A percentile compares a stretch with the other conserved stretches of the same genome.
Evolutionary conservation across 23 tunicate genomes (phyloP).

Genomic region (Trididemnum clinides): DNA sequence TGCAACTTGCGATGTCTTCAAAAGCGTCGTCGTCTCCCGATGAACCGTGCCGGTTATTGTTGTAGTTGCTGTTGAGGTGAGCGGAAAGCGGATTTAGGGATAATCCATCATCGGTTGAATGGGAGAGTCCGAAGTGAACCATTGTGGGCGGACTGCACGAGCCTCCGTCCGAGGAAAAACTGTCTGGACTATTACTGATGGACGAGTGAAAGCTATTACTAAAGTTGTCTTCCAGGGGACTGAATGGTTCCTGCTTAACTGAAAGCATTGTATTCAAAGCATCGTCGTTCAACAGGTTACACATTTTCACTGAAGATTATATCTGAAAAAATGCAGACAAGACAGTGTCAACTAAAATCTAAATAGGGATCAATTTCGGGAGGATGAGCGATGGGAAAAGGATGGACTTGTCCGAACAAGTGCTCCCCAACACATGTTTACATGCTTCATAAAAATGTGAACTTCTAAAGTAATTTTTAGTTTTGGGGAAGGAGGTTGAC

Average conservation of each 20-base stretch:
- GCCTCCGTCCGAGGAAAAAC: conserved; percentile 61
- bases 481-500: no score
- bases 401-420: no score
- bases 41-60: conserved; percentile 51
- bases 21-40: conserved; percentile 50
- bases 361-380: no score
- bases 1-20: conserved; percentile 25
- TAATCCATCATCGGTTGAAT: conserved; percentile 15
- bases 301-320: no score
- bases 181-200: conserved; percentile 69
- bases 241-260: conserved; percentile 89
- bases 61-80: conserved; percentile 36
- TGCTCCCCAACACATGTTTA: no score
- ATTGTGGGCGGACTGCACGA: conserved; percentile 73
- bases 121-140: conserved; percentile 46
- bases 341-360: no score
- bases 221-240: conserved; percentile 72
- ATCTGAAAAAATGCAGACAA: no score
- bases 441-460: neutral
- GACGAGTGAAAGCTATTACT: conserved; percentile 70
- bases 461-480: no score
- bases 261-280: conserved; percentile 46
- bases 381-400: no score
- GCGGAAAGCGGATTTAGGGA: conserved; percentile 22
- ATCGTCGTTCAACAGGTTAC: conserved; percentile 50